phyloP scores from a whole-genome alignment of 2,888 invertebrate genomes.

The Xestia c-nigrum region DNA sequence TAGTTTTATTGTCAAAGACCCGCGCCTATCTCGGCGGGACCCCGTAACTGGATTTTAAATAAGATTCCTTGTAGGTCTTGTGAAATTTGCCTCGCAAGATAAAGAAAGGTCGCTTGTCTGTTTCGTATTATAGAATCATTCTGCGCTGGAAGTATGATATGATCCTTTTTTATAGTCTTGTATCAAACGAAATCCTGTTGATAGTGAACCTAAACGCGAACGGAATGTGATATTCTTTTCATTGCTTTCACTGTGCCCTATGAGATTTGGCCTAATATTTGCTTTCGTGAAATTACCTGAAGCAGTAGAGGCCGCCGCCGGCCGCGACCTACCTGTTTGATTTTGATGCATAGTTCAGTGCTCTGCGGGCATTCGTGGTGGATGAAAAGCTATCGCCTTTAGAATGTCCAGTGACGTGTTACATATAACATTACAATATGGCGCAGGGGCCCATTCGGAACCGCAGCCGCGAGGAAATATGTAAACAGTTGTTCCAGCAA shows the following conservation, averaged over 20 bases:
- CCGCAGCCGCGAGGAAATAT: slow-evolving; percentile 49
- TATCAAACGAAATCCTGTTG: slow-evolving; percentile 77
- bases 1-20: slow-evolving; percentile 90
- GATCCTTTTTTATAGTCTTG: slow-evolving; percentile 83
- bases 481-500: slow-evolving; percentile 70
- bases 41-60: slow-evolving; percentile 90
- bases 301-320: slow-evolving; percentile 77
- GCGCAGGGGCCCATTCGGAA: slow-evolving; percentile 43
- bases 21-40: slow-evolving; percentile 88
- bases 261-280: slow-evolving; percentile 88
- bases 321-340: slow-evolving; percentile 85
- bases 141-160: slow-evolving; percentile 83
- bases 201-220: slow-evolving; percentile 75
- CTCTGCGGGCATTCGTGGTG: slow-evolving; percentile 71
- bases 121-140: slow-evolving; percentile 85
- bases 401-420: slow-evolving; percentile 61
- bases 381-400: slow-evolving; percentile 76
- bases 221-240: slow-evolving; percentile 82
- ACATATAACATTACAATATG: slow-evolving; percentile 60
- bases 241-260: slow-evolving; percentile 81
- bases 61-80: slow-evolving; percentile 87
- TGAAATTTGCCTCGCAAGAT: slow-evolving; percentile 89
- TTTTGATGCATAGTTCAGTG: slow-evolving; percentile 89
- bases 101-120: slow-evolving; percentile 89
- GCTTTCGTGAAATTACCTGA: slow-evolving; percentile 86